Base-by-base conservation (phyloP, 2,888 invertebrate genomes). In the Dusona sp. region DNA sequence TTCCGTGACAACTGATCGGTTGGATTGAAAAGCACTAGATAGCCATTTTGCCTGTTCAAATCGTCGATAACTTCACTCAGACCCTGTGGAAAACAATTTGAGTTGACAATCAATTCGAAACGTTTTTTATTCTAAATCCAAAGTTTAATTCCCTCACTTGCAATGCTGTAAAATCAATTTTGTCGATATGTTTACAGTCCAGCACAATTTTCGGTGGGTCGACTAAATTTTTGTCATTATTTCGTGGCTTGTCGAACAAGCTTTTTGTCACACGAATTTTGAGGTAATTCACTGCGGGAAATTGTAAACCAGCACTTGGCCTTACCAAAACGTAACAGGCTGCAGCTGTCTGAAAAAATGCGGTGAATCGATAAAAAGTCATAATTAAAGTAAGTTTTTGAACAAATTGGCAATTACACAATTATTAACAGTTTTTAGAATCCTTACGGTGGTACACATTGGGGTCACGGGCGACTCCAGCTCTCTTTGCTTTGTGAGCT, bases 101-200 rank as follows among this genome's bases (percentile, higher is more conserved):
- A n/a, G 45, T 61, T 57, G 36, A 48, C 25, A 22, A 13, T 51
- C 33, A 22, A 36, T 36, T 42, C 13, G 45, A 29, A 33, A n/a
- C 25, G 3, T 51, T 73, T 57, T 29, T 16, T 73, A 1, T 7
- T 19, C 7, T 4, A n/a, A 48, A 48, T 0, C 19, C 48, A 48
- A 48, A 48, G 64, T n/a, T 29, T 54, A 19, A 16, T 67, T 78
- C 51, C 90, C 92, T 88, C 93, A 96, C 97, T 95, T 96, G 96
- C 87, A 96, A 95, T 86, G 96, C 96, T 0, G 97, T 97, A 91
- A 96, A 97, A 92, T 97, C 97, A 89, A 96, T 94, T 89, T 95
- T 95, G 79, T 95, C 95, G 72, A 97, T 94, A 79, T 95, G 95
- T 75, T 95, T 95, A 91, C 96, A 97, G 90, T 97, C 96, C 16